Base-by-base conservation (phyloP, 2,888 invertebrate species). In the Hetaerina titia region DNA sequence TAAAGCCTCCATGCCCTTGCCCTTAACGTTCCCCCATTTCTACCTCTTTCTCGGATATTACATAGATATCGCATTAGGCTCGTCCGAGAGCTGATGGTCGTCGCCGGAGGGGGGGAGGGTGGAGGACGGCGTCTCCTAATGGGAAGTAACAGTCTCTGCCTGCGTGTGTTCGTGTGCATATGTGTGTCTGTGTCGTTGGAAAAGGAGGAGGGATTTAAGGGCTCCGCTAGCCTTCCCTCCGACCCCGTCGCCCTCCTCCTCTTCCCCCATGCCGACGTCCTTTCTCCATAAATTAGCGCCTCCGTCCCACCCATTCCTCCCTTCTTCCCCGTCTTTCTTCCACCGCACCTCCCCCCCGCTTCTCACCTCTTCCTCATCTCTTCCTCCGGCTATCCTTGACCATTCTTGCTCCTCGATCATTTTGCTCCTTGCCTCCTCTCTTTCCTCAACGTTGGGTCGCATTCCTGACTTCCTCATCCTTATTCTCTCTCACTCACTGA, bases 281-380 rank as follows among this genome's bases (percentile, higher is more conserved):
- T 45, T n/a, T n/a, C 69, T 69, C n/a, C 69, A 69, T 69, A 69
- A 69, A 69, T 69, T 69, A 69, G n/a, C 69, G 69, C 69, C 69
- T 69, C 22, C 19, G 22, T 69, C n/a, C 69, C 69, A 45, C 45
- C 45, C 45, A 45, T 45, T 45, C 45, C 45, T 45, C 45, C 45
- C 45, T 45, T 22, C 69, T 69, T 6, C 69, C 69, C n/a, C 69
- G 22, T 0, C 69, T 45, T 45, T 45, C 69, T n/a, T 69, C 22
- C 19, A 8, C n/a, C 2, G 7, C 69, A 1, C 45, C 45, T 4
- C 45, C 1, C 45, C 45, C 4, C 45, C n/a, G n/a, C n/a, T n/a
- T 17, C 69, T 69, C 2, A 19, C 22, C n/a, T n/a, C 69, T 0
- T n/a, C 22, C n/a, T 69, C 69, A 69, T 69, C 60, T 60, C 69